Conservation (phyloP, 2,888 invertebrate genomes). For the Thysanoteuthis rhombus region DNA sequence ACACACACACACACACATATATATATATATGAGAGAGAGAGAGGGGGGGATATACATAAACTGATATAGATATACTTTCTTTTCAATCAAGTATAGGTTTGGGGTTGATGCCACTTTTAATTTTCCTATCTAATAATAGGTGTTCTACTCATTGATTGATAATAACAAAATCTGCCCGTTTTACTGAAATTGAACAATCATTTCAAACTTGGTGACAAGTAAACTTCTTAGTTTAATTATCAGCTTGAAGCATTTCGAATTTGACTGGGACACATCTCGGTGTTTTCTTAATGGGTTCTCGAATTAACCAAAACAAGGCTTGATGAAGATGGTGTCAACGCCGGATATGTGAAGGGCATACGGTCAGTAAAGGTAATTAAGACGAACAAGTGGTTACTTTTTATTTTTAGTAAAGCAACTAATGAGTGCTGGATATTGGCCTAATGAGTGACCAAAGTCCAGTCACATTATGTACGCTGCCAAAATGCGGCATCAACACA, state of each 20-base stretch:
- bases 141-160: no score
- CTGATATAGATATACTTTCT: no score
- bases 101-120: no score
- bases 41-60: no score
- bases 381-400: not conserved
- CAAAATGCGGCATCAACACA: not conserved
- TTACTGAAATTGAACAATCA: not conserved
- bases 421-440: not conserved
- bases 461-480: not conserved
- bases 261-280: not conserved
- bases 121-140: no score
- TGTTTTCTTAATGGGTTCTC: not conserved
- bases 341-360: not conserved
- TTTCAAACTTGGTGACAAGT: not conserved
- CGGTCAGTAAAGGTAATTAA: not conserved
- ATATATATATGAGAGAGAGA: no score
- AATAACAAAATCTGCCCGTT: not conserved
- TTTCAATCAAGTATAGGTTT: no score
- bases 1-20: no score
- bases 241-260: not conserved
- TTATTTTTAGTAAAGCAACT: not conserved
- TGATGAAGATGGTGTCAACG: not conserved
- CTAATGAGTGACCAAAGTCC: not conserved
- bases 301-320: not conserved
- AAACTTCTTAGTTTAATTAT: not conserved